phyloP scores from a whole-genome alignment of 2,113 vertebrate species.

The Etheostoma cragini region DNA sequence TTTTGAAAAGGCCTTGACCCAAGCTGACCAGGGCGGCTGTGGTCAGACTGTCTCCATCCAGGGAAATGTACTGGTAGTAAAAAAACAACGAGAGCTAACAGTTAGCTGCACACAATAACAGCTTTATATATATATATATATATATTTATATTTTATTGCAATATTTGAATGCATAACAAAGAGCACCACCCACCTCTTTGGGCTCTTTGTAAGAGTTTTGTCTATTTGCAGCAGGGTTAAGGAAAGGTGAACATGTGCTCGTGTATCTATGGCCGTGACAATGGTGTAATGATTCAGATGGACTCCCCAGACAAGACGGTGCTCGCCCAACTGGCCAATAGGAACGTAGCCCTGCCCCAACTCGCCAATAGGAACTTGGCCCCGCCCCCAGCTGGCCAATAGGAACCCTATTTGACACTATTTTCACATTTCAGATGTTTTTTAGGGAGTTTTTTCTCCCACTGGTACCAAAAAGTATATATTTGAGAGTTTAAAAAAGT shows the following conservation, averaged over 20 bases:
- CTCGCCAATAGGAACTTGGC: too few species aligned
- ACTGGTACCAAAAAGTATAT: too few species aligned
- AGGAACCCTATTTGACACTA: too few species aligned
- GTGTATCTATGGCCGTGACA: too few species aligned
- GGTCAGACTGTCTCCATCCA: slow-evolving; percentile 12
- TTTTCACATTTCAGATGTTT: too few species aligned
- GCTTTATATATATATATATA: not conserved
- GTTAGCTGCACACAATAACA: not conserved
- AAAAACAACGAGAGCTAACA: not conserved
- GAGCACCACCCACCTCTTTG: slow-evolving; percentile 2
- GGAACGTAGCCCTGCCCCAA: too few species aligned
- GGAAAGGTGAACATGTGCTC: not conserved
- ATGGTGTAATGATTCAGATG: not conserved
- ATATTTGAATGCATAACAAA: not conserved
- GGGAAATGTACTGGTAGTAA: not conserved
- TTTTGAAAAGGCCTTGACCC: slow-evolving; percentile 9
- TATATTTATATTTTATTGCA: not conserved
- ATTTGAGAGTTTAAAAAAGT: too few species aligned
- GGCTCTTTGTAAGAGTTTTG: slow-evolving; percentile 1
- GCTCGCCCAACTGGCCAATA: not conserved
- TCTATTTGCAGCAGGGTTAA: not conserved
- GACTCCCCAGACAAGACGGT: too few species aligned
- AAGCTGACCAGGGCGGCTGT: slow-evolving; percentile 16
- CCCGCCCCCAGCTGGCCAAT: too few species aligned
- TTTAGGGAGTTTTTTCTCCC: too few species aligned